These are phyloP conservation scores for Actenoides lindsayi DNA, from an alignment of 2,113 vertebrate genomes.

Conservation along the genomic window DNA sequence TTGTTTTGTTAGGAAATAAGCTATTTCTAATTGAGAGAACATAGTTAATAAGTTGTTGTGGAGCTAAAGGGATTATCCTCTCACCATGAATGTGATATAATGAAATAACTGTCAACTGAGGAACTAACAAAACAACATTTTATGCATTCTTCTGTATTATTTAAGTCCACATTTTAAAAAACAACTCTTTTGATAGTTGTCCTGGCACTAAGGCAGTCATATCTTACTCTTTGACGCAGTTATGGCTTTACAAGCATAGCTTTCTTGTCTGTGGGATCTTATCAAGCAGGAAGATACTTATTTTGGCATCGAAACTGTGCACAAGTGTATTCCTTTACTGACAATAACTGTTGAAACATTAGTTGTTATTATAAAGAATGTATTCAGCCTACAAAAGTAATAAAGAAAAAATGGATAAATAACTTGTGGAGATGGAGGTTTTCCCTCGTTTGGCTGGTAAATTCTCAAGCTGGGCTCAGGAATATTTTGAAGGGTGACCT, in stretches of 20 bases:
- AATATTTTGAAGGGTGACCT: not conserved
- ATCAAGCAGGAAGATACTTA: not conserved
- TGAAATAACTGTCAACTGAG: not conserved
- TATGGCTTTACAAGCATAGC: not conserved
- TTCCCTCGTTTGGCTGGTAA: not conserved
- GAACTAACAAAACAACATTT: not conserved
- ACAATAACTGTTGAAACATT: not conserved
- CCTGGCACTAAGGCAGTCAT: not conserved
- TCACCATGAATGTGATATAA: not conserved
- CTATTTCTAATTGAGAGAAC: slow-evolving; percentile 34
- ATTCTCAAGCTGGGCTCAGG: not conserved
- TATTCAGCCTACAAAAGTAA: not conserved
- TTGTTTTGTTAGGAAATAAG: slow-evolving; percentile 23
- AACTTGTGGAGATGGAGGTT: not conserved
- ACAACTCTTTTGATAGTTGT: not conserved
- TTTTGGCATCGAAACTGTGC: not conserved
- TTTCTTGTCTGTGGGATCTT: not conserved
- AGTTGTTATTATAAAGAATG: not conserved
- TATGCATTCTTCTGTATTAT: not conserved
- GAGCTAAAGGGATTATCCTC: slow-evolving; percentile 34
- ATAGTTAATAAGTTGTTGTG: slow-evolving; percentile 21
- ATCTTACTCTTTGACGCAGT: not conserved
- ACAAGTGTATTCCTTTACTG: not conserved
- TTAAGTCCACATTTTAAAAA: not conserved
- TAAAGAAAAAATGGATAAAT: not conserved